Base-by-base conservation (phyloP, 2,113 vertebrate genomes). In the Malurus alboscapulatus region DNA sequence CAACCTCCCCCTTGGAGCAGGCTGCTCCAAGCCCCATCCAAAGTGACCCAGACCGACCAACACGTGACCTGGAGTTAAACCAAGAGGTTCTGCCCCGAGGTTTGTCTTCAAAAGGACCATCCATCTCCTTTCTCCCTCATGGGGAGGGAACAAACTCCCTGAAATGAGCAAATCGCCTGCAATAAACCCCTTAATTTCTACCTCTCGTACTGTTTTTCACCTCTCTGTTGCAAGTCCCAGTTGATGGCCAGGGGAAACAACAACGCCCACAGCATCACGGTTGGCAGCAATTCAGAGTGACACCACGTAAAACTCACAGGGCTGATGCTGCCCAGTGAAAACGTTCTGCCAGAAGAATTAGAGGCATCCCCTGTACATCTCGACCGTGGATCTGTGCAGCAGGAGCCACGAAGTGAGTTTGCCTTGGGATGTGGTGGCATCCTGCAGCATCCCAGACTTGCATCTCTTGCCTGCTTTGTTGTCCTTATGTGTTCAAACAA, bases 401-500 rank as follows among this genome's bases (percentile, higher is more conserved):
- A 3, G 44, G 51, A 80, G 63, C 72, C 65, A 50, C 1, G 1
- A 50, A 62, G 32, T 71, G 36, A 4, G 40, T 71, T 88, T 86
- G 85, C 84, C 89, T 87, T 89, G 91, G 77, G 88, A 78, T 20
- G 71, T 82, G 58, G 42, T 89, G 71, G 58, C 51, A 69, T 94
- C 91, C 61, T 81, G 15, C 65, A 84, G 47, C 84, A 72, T 69
- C 57, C 25, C 25, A 82, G 62, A 36, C 74, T 73, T 4, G 9
- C 67, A 13, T 87, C 82, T 66, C 84, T 48, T 42, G 42, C 47
- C 73, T 72, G 25, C 32, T 73, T 85, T 76, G 82, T 91, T 92
- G 94, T 94, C 84, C 87, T 93, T 76, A 25, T 4, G 16, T 73
- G 42, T 92, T 76, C 81, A 51, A 92, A 72, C 89, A 88, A 40